Percentiles rank a stretch among this genome's conserved stretches.
Conservation (phyloP, 2,113 vertebrate genomes). For the Gopherus flavomarginatus region DNA sequence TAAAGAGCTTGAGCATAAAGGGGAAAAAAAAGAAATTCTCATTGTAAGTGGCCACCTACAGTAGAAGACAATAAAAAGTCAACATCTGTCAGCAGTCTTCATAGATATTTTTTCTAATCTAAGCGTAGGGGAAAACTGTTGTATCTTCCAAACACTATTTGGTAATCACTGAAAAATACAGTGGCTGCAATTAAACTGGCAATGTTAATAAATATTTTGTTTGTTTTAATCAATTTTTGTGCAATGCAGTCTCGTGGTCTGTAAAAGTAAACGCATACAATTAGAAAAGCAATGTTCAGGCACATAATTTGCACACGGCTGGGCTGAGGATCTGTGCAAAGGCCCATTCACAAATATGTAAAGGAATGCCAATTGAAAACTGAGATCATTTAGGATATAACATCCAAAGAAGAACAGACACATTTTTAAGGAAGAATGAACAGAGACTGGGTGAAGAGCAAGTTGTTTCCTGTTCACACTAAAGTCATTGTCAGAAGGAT, state of each 20-base stretch:
- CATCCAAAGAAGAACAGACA: not conserved
- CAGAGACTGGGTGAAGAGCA: not conserved
- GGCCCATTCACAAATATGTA: accelerated
- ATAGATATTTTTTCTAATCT: not conserved
- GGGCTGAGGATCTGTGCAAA: not conserved
- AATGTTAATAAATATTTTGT: accelerated
- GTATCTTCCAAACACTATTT: not conserved
- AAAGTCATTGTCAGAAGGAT: not conserved
- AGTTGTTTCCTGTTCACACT: not conserved
- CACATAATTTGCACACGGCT: not conserved
- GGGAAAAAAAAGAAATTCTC: not conserved
- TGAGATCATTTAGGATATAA: not conserved
- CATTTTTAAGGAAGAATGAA: not conserved
- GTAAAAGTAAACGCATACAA: accelerated
- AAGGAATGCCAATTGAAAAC: not conserved
- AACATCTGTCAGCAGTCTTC: not conserved
- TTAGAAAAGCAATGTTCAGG: not conserved
- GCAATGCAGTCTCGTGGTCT: accelerated
- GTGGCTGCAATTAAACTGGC: not conserved
- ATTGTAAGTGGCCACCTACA: not conserved
- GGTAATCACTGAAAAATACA: accelerated
- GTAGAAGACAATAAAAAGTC: not conserved
- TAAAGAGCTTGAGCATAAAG: not conserved
- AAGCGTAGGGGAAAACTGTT: not conserved
- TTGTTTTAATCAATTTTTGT: accelerated